Conservation (phyloP, 2,888 invertebrate genomes). For the Drosophila merina region DNA sequence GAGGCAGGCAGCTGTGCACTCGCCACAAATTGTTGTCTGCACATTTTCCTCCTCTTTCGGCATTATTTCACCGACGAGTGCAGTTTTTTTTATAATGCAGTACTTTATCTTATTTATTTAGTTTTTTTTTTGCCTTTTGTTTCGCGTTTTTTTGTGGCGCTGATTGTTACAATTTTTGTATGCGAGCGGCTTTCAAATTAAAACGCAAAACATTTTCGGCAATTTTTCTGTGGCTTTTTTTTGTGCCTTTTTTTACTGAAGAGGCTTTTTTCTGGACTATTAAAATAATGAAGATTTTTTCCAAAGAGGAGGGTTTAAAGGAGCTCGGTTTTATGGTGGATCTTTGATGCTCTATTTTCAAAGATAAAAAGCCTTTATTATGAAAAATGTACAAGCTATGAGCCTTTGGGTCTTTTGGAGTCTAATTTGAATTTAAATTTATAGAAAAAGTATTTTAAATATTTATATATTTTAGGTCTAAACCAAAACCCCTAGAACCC, state of each 20-base stretch:
- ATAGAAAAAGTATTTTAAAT: not conserved
- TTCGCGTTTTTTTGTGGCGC: constrained; percentile 45
- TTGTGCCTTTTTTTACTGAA: not conserved
- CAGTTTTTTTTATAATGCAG: constrained; percentile 3
- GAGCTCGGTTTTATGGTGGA: not conserved
- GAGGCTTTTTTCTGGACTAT: constrained; percentile 11
- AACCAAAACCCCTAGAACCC: not conserved
- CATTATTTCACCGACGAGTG: constrained; percentile 55
- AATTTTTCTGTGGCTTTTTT: constrained; percentile 9
- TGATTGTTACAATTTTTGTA: constrained; percentile 75
- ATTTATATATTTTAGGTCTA: not conserved
- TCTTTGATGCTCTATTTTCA: not conserved
- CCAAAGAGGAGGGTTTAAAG: not conserved
- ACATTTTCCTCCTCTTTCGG: constrained; percentile 56
- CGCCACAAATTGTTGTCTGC: constrained; percentile 66
- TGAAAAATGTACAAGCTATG: too few relatives aligned
- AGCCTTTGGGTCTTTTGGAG: too few relatives aligned
- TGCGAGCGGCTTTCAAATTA: constrained; percentile 57
- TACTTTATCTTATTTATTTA: constrained; percentile 22
- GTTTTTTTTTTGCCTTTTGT: constrained; percentile 7
- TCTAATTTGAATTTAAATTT: too few relatives aligned
- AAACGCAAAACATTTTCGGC: constrained; percentile 46
- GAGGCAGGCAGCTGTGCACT: constrained; percentile 62
- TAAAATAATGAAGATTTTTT: constrained; percentile 14
- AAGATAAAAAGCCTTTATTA: not conserved